Evolutionary conservation across 2,888 invertebrate species (phyloP), one percentile per base, ranked within the genome.

Genomic region (Ormyrus thymus): DNA sequence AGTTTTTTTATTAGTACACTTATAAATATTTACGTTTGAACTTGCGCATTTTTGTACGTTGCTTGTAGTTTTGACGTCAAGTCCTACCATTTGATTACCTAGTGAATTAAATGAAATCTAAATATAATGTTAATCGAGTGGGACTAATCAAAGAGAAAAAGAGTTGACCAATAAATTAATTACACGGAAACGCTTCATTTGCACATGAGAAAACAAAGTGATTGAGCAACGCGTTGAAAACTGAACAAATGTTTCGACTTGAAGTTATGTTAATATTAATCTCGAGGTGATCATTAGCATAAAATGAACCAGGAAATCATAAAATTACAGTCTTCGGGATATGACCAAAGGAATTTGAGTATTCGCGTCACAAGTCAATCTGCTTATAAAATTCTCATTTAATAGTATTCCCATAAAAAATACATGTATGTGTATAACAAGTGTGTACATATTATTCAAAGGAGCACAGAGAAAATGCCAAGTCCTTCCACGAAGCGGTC

Each of bases 331-430:
- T 45, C 53, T 62, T 58, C 29, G 29, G 48, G 43, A 76, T 50
- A 11, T 61, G 13, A 2, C 45, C 7, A 61, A 55, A 55, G 13
- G 58, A 15, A 56, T 58, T 58, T 66, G 7, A 10, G 11, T 29
- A 29, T 46, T 58, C 11, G 29, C 10, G 53, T 6, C 45, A 56
- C 11, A 0, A 64, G 62, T 50, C 15, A 45, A 50, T 7, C 46
- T 69, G 6, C 46, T 68, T 69, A n/a, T 50, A 69, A 73, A 73
- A 73, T 7, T 58, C 3, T 9, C n/a, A 51, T 78, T 74, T 78
- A 78, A 78, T 78, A 69, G 46, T 62, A 53, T 64, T 13, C 70
- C 46, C 43, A 65, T 64, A 64, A 71, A 75, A 78, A 61, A 76
- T 70, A 80, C n/a, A 76, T 53, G 46, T 13, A 58, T 11, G 15